Conservation (phyloP, 2,888 invertebrate species). For the Diogma glabrata region DNA sequence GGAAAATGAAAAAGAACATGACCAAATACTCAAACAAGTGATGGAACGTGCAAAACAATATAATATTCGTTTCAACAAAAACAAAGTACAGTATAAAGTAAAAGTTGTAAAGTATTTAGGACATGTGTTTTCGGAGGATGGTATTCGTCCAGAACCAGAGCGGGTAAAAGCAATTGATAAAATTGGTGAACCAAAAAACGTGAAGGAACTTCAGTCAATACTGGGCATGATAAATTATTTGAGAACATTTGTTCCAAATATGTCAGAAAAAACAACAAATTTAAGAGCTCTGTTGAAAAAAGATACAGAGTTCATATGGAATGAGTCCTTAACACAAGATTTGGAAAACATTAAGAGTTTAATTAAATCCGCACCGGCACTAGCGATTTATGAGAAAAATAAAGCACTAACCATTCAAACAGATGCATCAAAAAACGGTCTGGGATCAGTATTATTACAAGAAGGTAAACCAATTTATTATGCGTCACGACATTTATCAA, state of each 20-base stretch:
- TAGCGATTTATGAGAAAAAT: constrained; percentile 8
- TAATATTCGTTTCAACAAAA: constrained; percentile 14
- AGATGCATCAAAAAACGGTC: constrained; percentile 12
- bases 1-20: constrained; percentile 18
- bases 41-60: constrained; percentile 19
- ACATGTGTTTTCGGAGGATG: constrained; percentile 15
- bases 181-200: constrained; percentile 16
- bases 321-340: neutral
- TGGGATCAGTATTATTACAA: too few relatives aligned
- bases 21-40: constrained; percentile 20
- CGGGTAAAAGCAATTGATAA: constrained; percentile 15
- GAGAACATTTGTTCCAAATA: constrained; percentile 19
- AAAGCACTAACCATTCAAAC: constrained; percentile 17
- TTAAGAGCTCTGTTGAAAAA: constrained; percentile 20
- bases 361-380: neutral
- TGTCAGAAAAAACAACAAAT: constrained; percentile 16
- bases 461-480: too few relatives aligned
- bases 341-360: neutral
- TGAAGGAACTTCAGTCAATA: constrained; percentile 18
- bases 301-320: constrained; percentile 17
- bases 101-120: constrained; percentile 16
- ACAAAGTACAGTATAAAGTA: constrained; percentile 14
- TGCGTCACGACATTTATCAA: too few relatives aligned
- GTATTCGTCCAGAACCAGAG: constrained; percentile 13
- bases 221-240: constrained; percentile 21